Evolutionary conservation across 2,113 vertebrate genomes (phyloP).

Genomic region (human (Homo sapiens)): DNA sequence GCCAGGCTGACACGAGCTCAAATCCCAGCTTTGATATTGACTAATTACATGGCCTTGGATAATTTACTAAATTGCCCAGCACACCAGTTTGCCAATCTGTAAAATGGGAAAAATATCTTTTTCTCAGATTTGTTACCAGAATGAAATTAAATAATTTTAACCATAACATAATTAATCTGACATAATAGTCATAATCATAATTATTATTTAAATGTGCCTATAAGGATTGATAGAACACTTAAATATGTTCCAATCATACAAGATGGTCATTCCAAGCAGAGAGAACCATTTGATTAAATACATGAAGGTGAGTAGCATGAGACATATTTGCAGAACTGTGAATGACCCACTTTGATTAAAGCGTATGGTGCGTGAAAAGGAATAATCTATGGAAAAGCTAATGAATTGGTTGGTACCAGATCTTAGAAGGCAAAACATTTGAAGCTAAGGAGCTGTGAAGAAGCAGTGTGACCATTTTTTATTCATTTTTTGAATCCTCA

Average conservation of each 20-base stretch:
- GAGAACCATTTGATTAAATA: background rate
- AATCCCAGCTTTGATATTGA: background rate
- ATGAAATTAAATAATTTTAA: background rate
- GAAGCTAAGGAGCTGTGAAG: background rate
- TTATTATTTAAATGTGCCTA: background rate
- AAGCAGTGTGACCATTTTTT: background rate
- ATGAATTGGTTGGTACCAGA: background rate
- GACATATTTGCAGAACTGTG: background rate
- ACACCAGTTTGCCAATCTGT: background rate
- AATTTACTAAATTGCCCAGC: background rate
- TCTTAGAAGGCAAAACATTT: background rate
- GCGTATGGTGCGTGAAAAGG: background rate
- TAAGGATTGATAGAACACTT: background rate
- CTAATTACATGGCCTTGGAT: background rate
- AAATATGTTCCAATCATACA: background rate
- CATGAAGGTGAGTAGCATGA: background rate
- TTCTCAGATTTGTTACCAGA: background rate
- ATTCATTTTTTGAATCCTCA: background rate
- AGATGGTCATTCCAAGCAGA: background rate
- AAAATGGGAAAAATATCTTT: background rate
- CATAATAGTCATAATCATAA: too few relatives aligned
- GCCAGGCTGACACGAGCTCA: background rate
- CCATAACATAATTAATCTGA: background rate
- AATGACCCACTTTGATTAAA: background rate
- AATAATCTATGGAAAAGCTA: background rate